phyloP scores from a whole-genome alignment of 2,888 invertebrate genomes.

The Dasysyrphus albostriatus region DNA sequence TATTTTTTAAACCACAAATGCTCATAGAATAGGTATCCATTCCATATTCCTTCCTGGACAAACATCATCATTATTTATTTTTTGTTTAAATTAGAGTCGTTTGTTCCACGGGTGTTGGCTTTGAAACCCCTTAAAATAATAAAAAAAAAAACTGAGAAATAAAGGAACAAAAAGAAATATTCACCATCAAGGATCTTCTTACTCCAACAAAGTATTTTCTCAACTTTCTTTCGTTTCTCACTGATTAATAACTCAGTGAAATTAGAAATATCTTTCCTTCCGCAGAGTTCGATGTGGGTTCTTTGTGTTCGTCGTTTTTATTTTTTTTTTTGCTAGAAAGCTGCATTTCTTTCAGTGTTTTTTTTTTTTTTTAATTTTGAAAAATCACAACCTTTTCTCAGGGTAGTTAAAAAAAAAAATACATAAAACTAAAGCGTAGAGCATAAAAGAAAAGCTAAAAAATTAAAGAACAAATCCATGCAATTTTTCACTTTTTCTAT shows the following conservation, averaged over 20 bases:
- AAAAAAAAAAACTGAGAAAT: background rate
- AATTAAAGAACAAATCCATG: slow-evolving; percentile 70
- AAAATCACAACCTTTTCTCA: slow-evolving; percentile 74
- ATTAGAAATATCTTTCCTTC: slow-evolving; percentile 75
- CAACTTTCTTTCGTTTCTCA: slow-evolving; percentile 55
- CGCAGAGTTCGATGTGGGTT: slow-evolving; percentile 66
- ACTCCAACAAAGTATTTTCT: slow-evolving; percentile 41
- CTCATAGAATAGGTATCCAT: background rate
- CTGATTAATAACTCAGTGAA: slow-evolving; percentile 76
- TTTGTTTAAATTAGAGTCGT: slow-evolving; percentile 59
- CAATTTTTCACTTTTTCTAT: slow-evolving; percentile 72
- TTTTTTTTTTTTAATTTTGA: slow-evolving; percentile 57
- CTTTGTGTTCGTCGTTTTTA: slow-evolving; percentile 19
- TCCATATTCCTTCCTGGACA: slow-evolving; percentile 9
- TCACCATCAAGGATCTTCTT: slow-evolving; percentile 51
- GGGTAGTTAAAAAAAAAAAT: slow-evolving; percentile 35
- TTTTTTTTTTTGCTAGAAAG: slow-evolving; percentile 24
- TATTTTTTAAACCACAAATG: background rate
- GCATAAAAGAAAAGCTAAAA: slow-evolving; percentile 35
- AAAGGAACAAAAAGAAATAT: background rate
- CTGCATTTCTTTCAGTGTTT: slow-evolving; percentile 29
- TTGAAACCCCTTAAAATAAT: slow-evolving; percentile 38
- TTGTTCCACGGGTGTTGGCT: slow-evolving; percentile 65
- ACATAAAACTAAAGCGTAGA: slow-evolving; percentile 21
- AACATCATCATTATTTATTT: slow-evolving; percentile 67